These are phyloP conservation scores for Graptemys geographica DNA, from an alignment of 2,797 vertebrate genomes.

Conservation along the genomic window DNA sequence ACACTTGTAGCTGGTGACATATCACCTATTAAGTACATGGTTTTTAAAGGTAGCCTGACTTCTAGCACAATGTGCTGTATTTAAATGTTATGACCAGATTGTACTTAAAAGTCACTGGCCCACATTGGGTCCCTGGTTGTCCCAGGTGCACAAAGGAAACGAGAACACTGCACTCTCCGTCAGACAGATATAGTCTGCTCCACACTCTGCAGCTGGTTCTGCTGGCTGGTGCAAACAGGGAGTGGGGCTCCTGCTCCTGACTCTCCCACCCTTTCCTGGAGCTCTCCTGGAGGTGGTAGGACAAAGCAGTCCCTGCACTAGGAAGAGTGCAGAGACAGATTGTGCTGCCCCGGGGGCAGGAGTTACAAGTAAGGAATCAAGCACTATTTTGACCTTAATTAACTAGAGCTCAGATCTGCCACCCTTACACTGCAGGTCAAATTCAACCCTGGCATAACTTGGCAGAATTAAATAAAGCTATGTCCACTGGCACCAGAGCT, in stretches of 20 bases:
- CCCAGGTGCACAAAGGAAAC: neutral
- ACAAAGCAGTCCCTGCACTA: neutral
- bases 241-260: fast-evolving
- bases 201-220: fast-evolving
- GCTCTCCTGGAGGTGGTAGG: fast-evolving
- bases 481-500: neutral
- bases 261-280: neutral
- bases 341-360: neutral
- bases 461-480: neutral
- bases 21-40: neutral
- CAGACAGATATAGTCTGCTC: neutral
- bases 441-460: neutral
- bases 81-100: neutral
- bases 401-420: neutral
- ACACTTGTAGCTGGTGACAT: neutral
- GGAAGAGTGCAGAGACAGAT: neutral
- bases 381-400: neutral
- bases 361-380: neutral
- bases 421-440: neutral
- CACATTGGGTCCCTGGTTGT: too few species aligned
- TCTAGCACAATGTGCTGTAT: neutral
- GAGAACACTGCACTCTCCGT: neutral
- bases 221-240: fast-evolving
- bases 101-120: fast-evolving
- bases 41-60: neutral